These are phyloP conservation scores for Micrasema minimum DNA, from an alignment of 1,140 invertebrate genomes.

Conservation along the genomic window DNA sequence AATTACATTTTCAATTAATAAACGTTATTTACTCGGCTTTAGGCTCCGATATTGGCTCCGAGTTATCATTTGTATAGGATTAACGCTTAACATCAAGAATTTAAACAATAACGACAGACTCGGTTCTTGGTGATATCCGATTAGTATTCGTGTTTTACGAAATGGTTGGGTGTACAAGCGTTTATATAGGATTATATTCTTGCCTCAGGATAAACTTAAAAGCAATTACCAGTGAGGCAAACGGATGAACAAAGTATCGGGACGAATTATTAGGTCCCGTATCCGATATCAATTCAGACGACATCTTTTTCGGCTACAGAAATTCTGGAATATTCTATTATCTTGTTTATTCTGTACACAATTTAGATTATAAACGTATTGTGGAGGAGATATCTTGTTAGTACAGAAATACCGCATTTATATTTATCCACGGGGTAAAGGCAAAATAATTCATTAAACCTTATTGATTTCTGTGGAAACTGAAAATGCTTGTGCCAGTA, in stretches of 20 bases:
- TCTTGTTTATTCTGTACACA: too few relatives aligned
- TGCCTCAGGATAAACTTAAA: slow-evolving; percentile 35
- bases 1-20: slow-evolving; percentile 1
- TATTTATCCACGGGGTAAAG: too few relatives aligned
- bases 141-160: slow-evolving; percentile 18
- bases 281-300: slow-evolving; percentile 14
- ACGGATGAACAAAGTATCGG: slow-evolving; percentile 39
- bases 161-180: slow-evolving; percentile 8
- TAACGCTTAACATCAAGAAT: slow-evolving; percentile 24
- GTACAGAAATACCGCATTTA: too few relatives aligned
- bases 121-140: slow-evolving; percentile 14
- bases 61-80: slow-evolving; percentile 23
- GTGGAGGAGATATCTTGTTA: too few relatives aligned
- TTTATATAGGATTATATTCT: slow-evolving; percentile 12
- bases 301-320: neutral
- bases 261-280: slow-evolving; percentile 30
- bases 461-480: too few relatives aligned
- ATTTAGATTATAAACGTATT: too few relatives aligned
- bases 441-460: too few relatives aligned
- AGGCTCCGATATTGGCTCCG: slow-evolving; percentile 5
- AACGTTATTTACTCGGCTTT: slow-evolving; percentile 7
- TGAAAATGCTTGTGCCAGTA: too few relatives aligned
- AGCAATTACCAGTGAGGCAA: slow-evolving; percentile 41
- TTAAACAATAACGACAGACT: slow-evolving; percentile 21
- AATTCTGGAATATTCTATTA: slow-evolving; percentile 5